Evolutionary conservation across 2,113 vertebrate species (phyloP).

Genomic region (Clarias batrachus): DNA sequence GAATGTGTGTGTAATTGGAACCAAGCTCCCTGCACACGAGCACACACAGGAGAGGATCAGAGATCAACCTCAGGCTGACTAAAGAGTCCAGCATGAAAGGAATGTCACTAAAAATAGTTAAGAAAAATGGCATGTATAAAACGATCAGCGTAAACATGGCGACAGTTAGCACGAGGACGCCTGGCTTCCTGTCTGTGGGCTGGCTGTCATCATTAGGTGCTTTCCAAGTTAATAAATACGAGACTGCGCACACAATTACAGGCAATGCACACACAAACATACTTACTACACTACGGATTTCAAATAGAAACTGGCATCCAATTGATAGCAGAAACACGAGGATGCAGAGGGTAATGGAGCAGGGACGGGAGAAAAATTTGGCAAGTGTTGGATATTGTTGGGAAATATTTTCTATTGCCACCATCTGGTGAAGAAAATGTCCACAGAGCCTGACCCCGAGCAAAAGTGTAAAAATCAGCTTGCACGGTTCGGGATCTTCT

Average conservation of each 20-base stretch:
- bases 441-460: not conserved
- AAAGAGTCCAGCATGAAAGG: not conserved
- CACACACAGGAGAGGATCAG: not conserved
- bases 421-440: not conserved
- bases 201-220: not conserved
- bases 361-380: not conserved
- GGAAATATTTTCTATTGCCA: not conserved
- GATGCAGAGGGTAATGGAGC: not conserved
- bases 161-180: not conserved
- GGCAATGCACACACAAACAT: not conserved
- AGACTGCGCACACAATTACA: not conserved
- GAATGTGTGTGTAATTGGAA: not conserved
- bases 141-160: not conserved
- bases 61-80: not conserved
- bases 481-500: not conserved
- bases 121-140: not conserved
- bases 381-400: not conserved
- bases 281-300: not conserved
- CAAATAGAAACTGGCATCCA: not conserved
- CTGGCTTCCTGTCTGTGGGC: not conserved
- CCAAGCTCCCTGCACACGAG: not conserved
- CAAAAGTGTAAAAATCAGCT: not conserved
- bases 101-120: not conserved
- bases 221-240: not conserved
- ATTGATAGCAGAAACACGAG: not conserved